A percentile compares a stretch with the other conserved stretches of the same genome.
phyloP scores from a whole-genome alignment of 2,113 vertebrate genomes.

The Cottus gobio region DNA sequence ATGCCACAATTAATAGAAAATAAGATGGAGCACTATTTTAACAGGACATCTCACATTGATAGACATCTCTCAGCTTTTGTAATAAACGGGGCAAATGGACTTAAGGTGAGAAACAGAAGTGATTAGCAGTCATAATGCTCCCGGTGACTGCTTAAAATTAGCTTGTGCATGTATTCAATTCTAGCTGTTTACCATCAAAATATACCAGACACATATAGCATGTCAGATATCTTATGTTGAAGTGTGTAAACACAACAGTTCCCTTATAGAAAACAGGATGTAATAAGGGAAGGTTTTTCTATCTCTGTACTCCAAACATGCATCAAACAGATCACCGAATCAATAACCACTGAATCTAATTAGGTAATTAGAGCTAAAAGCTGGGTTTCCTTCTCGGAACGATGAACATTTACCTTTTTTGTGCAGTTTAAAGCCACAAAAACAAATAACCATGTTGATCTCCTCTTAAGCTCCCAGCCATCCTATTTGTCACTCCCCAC shows the following conservation, averaged over 20 bases:
- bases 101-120: background rate
- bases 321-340: background rate
- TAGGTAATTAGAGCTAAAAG: background rate
- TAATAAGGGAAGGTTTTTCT: background rate
- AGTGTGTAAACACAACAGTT: no score
- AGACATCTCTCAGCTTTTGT: background rate
- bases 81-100: background rate
- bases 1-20: background rate
- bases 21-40: background rate
- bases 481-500: background rate
- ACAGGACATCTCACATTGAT: background rate
- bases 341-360: background rate
- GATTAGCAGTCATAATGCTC: no score
- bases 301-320: background rate
- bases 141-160: no score
- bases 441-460: background rate
- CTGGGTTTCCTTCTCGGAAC: background rate
- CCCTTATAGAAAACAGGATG: no score
- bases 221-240: no score
- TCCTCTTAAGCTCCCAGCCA: background rate
- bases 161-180: no score
- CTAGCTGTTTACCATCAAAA: no score
- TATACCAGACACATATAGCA: no score
- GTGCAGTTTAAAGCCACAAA: background rate
- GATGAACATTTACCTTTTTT: background rate